Base-by-base conservation (phyloP, 92 coral and sea anemone genomes). In the Bergia sp. region DNA sequence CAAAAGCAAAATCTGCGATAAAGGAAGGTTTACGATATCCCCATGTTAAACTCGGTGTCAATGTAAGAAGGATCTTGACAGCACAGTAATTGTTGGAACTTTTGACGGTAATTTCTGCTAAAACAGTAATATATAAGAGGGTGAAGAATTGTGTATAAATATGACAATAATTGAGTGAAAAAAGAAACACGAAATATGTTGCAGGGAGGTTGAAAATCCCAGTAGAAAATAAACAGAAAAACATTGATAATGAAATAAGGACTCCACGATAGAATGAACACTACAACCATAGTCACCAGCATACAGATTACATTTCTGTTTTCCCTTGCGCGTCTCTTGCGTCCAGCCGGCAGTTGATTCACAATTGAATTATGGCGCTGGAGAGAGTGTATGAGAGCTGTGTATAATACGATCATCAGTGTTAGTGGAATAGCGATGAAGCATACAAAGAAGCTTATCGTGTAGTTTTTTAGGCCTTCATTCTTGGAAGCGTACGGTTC, bases 301-400 rank as follows among this genome's bases (percentile, higher is more conserved):
- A 81, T 81, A 81, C 29, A 81, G 20, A 81, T 81, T 1, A 81
- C 85, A 7, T 81, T 81, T 40, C 85, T 81, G 85, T 81, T 81
- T 55, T 81, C 85, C 18, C 29, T 40, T 38, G 71, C 73, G 36
- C 85, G 71, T 37, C 85, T 57, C 49, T 64, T 81, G 58, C 73
- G 58, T 18, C 74, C 85, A 21, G 71, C 85, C 7, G 85, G 85
- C 85, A 81, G 41, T 37, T 81, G 74, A 23, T 44, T 55, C 12
- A 81, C 73, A 57, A 58, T 65, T 7, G 85, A 4, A 5, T 61
- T 61, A 9, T 81, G 85, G 16, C 72, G 73, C 73, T 61, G 85
- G 37, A 81, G 73, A 21, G 85, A 81, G 15, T 18, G 37, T n/a
- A 81, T 81, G 1, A 81, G 73, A 81, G 36, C 37, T 21, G 85